Base-by-base conservation (phyloP, 2,888 invertebrate species). In the Hirtodrosophila trivittata region DNA sequence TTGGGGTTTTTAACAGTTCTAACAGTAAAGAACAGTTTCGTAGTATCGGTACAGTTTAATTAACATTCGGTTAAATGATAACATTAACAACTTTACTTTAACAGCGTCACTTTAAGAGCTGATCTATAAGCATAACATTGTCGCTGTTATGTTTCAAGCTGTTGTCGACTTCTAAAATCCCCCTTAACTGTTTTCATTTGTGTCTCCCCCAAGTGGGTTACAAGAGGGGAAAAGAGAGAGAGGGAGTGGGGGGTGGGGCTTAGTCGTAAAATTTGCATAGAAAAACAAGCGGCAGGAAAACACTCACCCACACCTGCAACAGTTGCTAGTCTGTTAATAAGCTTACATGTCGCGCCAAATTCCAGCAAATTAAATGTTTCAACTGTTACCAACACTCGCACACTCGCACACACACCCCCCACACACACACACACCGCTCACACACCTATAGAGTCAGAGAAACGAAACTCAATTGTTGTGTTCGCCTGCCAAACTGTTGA, bases 321-420 rank as follows among this genome's bases (percentile, higher is more conserved):
- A n/a, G 4, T 46, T 38, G 54, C 33, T 63, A 55, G 69, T 55
- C 81, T 76, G 84, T 80, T 86, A 82, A 86, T 84, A 82, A 82
- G 86, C 86, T 84, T 74, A 73, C 76, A 80, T 66, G 73, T 47
- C 28, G 76, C 80, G 75, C 68, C 66, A 67, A 86, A 80, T 80
- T 83, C 76, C 80, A 75, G 76, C 65, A 80, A 86, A 81, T 81
- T 86, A 86, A 81, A 81, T 86, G 80, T 86, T 81, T 68, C 80
- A 68, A 74, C 78, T 62, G 58, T 56, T 57, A 55, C 14, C 49
- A 35, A 8, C 49, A 35, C 10, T 33, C 8, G 16, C 35, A 21
- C 12, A 14, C 3, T 14, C 25, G 35, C 35, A 16, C 18, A 18
- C 25, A 14, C 18, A 18, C 3, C 8, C 21, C 6, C 6, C 5